Evolutionary conservation across 1,140 invertebrate species (phyloP).

Genomic region (Prorops nasuta): DNA sequence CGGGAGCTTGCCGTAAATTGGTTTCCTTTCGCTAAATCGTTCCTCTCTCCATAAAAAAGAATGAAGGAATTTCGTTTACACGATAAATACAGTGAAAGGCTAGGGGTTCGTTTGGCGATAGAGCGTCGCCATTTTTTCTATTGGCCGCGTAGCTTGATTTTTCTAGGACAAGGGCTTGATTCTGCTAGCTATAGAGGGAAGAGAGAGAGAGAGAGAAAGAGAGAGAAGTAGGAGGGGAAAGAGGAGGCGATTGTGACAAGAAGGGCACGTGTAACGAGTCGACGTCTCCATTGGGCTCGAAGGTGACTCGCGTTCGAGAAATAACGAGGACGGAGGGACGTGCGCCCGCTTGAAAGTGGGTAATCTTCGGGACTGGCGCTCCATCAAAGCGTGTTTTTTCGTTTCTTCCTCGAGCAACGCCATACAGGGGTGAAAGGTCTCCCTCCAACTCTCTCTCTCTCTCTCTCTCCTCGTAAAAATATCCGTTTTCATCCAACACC

Average conservation of each 20-base stretch:
- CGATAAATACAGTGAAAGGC: too few species aligned
- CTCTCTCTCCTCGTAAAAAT: conserved; percentile 7
- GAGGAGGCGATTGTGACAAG: not conserved
- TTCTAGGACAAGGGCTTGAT: not conserved
- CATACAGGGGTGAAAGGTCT: too few species aligned
- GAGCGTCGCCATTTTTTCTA: not conserved
- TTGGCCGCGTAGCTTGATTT: not conserved
- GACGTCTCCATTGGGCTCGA: conserved; percentile 11
- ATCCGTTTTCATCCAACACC: conserved; percentile 1
- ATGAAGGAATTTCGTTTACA: too few species aligned
- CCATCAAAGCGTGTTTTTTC: not conserved
- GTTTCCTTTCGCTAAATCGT: too few species aligned
- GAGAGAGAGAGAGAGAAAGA: too few species aligned
- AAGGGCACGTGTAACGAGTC: conserved; percentile 2
- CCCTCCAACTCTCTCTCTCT: not conserved
- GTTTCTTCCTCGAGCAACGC: not conserved
- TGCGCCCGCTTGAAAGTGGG: conserved; percentile 19
- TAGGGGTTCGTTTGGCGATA: too few species aligned
- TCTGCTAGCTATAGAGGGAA: not conserved
- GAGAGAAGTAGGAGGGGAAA: too few species aligned
- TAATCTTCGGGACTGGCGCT: conserved; percentile 8
- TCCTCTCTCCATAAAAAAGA: too few species aligned
- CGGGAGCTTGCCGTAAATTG: too few species aligned
- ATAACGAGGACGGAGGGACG: conserved; percentile 18
- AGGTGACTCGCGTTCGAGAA: conserved; percentile 19